These are phyloP conservation scores for Diphyllodes magnificus DNA, from an alignment of 2,113 vertebrate species.

Conservation along the genomic window DNA sequence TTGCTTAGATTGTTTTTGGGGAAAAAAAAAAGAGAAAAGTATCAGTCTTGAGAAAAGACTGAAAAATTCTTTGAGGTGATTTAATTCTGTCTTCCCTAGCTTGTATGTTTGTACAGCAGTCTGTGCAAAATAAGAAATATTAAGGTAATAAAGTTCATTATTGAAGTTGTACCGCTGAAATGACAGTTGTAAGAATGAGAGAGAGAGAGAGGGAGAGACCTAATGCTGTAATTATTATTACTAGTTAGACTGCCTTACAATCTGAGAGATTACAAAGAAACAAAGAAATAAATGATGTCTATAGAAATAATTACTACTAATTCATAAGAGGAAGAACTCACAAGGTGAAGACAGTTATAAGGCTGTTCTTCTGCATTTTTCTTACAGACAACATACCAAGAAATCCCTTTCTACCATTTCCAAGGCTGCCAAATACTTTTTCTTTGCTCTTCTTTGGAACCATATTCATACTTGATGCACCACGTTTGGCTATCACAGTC, in stretches of 20 bases:
- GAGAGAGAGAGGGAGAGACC: background rate
- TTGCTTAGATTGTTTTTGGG: background rate
- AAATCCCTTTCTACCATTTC: background rate
- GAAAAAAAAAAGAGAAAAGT: background rate
- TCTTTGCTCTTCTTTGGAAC: background rate
- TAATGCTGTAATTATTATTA: background rate
- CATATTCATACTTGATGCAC: background rate
- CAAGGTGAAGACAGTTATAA: background rate
- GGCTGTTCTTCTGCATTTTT: background rate
- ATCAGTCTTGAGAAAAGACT: background rate
- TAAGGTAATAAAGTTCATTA: background rate
- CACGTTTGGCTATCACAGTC: background rate
- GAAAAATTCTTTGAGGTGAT: background rate
- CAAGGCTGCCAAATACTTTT: background rate
- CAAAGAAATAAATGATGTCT: background rate
- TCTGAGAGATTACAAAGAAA: background rate
- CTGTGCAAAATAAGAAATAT: background rate
- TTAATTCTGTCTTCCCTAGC: background rate
- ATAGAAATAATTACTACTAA: background rate
- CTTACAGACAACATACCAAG: background rate
- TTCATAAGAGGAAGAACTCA: background rate
- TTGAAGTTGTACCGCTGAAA: background rate
- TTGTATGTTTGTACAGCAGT: background rate
- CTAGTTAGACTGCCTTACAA: background rate
- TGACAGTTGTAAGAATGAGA: background rate